Base-by-base conservation (phyloP, 2,888 invertebrate species). In the Macropis europaea region DNA sequence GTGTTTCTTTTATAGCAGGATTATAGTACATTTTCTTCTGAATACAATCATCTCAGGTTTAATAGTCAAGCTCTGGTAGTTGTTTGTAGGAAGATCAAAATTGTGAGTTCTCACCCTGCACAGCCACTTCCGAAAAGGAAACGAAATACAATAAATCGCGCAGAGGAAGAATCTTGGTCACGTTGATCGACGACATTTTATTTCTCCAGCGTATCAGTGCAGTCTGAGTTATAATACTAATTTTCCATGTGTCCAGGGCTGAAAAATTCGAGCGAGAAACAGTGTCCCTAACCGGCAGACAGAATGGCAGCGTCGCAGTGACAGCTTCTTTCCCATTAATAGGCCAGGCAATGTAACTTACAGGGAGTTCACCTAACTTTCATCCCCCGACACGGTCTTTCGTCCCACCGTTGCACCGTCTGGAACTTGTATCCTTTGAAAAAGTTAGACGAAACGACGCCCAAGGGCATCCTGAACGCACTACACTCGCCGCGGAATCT, bases 141-240 rank as follows among this genome's bases (percentile, higher is more conserved):
- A n/a, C n/a, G n/a, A n/a, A n/a, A n/a, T n/a, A n/a, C n/a, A n/a
- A n/a, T n/a, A n/a, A n/a, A n/a, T n/a, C n/a, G n/a, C n/a, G n/a
- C n/a, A n/a, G n/a, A n/a, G n/a, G n/a, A n/a, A n/a, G n/a, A n/a
- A n/a, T n/a, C n/a, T n/a, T n/a, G n/a, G n/a, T n/a, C n/a, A n/a
- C n/a, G n/a, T 62, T 66, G 71, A 73, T 79, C 50, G 73, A 71
- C 50, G 43, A 71, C 76, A 47, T 60, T 42, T 57, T 66, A 54
- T 70, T 60, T 57, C 19, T 43, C 45, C 34, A 11, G 22, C 11
- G 13, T 42, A 52, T 54, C 66, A 48, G 47, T 19, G 34, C 19
- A 36, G 47, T 17, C 38, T 59, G 72, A 72, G 59, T 66, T 72
- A 75, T 77, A 60, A 61, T 62, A 26, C 38, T 40, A 43, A 22